phyloP scores from a whole-genome alignment of 2,888 invertebrate genomes.

The Agonopterix heracliana region DNA sequence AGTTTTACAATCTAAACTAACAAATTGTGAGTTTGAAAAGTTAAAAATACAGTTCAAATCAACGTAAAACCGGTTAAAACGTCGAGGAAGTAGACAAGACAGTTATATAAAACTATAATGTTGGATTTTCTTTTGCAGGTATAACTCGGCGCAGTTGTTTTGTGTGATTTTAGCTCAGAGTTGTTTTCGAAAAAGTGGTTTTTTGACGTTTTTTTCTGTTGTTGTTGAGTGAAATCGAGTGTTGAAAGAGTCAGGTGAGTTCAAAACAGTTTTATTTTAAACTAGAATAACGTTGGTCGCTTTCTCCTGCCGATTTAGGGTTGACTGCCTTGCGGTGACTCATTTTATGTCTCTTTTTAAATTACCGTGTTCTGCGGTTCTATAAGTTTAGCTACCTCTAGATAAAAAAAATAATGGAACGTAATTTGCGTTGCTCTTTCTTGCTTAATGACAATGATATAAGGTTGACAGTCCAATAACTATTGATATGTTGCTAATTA shows the following conservation, averaged over 20 bases:
- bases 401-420: background rate
- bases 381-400: background rate
- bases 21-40: constrained; percentile 16
- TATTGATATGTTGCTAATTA: too few relatives aligned
- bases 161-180: constrained; percentile 36
- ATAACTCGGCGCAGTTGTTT: constrained; percentile 29
- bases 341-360: background rate
- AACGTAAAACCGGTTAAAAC: constrained; percentile 35
- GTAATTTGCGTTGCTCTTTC: background rate
- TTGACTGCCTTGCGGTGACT: constrained; percentile 13
- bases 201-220: constrained; percentile 15
- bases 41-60: constrained; percentile 12
- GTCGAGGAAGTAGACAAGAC: constrained; percentile 44
- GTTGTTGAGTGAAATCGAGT: constrained; percentile 44
- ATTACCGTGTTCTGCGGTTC: background rate
- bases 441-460: background rate
- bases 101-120: constrained; percentile 56
- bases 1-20: constrained; percentile 8
- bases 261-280: constrained; percentile 22
- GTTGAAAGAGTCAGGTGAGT: constrained; percentile 43
- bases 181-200: constrained; percentile 35
- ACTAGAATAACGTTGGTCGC: constrained; percentile 22
- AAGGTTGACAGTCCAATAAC: too few relatives aligned
- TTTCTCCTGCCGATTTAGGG: constrained; percentile 29
- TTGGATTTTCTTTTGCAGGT: constrained; percentile 50